Evolutionary conservation across 2,113 vertebrate species (phyloP).

Genomic region (Alosa alosa): DNA sequence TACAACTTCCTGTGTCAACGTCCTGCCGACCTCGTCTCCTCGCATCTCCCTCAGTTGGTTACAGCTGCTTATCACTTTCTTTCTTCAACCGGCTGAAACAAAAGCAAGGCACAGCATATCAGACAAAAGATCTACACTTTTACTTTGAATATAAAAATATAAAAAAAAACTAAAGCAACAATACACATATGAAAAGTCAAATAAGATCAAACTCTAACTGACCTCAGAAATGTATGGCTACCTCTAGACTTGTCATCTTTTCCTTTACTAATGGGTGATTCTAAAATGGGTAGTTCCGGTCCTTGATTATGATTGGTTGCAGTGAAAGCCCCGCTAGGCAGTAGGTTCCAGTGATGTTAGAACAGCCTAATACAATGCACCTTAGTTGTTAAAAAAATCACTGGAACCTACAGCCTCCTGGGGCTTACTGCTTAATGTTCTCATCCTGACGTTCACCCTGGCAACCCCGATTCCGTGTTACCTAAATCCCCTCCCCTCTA

Average conservation of each 20-base stretch:
- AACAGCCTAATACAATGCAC: no score
- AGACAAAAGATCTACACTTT: background rate
- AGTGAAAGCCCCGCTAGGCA: no score
- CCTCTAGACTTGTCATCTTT: no score
- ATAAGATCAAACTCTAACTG: no score
- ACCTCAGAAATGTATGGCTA: no score
- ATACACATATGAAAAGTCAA: background rate
- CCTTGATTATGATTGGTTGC: no score
- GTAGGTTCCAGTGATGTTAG: no score
- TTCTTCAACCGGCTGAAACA: slow-evolving; percentile 96
- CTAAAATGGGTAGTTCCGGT: no score
- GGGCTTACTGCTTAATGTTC: no score
- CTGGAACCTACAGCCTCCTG: no score
- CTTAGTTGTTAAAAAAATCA: no score
- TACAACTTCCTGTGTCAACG: slow-evolving; percentile 70
- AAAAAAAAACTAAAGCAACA: background rate
- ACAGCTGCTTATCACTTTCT: slow-evolving; percentile 99
- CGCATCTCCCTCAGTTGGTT: slow-evolving; percentile 76
- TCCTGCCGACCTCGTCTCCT: slow-evolving; percentile 59
- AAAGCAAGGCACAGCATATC: slow-evolving; percentile 32
- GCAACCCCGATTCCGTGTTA: background rate
- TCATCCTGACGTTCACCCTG: background rate
- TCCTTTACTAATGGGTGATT: no score
- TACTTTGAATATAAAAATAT: background rate
- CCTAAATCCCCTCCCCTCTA: background rate